A percentile compares a stretch with the other conserved stretches of the same genome.
Conservation (phyloP, 2,113 vertebrate genomes). For the Telmatochromis sp. region DNA sequence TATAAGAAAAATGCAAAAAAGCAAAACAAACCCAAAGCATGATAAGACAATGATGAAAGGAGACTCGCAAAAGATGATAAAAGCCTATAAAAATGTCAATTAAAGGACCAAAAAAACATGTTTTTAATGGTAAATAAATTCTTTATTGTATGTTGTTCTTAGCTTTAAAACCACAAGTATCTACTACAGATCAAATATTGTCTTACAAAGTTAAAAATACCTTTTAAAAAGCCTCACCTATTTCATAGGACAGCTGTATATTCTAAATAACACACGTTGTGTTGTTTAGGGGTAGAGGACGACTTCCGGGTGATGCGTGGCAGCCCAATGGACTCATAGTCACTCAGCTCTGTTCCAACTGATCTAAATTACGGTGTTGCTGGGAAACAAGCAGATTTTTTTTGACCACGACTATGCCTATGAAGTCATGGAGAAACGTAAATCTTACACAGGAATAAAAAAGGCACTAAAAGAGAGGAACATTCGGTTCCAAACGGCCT, state of each 20-base stretch:
- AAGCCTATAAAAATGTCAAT: not conserved
- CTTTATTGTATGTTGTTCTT: not conserved
- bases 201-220: not conserved
- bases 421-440: not conserved
- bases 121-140: not conserved
- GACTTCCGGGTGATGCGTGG: not conserved
- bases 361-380: not conserved
- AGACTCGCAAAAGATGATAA: not conserved
- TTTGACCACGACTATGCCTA: not conserved
- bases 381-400: not conserved
- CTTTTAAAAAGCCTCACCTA: not conserved
- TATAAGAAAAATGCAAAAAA: not conserved
- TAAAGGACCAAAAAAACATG: not conserved
- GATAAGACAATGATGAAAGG: not conserved
- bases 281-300: not conserved
- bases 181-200: not conserved
- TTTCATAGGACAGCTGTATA: not conserved
- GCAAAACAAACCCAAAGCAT: not conserved
- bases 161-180: not conserved
- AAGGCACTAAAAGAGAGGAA: not conserved
- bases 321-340: not conserved
- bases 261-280: not conserved
- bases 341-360: not conserved
- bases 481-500: not conserved
- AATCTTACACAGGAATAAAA: not conserved